Evolutionary conservation across 2,888 invertebrate genomes (phyloP), one percentile per base, ranked within the genome.

Genomic region (Brachynemurus nebulosus): DNA sequence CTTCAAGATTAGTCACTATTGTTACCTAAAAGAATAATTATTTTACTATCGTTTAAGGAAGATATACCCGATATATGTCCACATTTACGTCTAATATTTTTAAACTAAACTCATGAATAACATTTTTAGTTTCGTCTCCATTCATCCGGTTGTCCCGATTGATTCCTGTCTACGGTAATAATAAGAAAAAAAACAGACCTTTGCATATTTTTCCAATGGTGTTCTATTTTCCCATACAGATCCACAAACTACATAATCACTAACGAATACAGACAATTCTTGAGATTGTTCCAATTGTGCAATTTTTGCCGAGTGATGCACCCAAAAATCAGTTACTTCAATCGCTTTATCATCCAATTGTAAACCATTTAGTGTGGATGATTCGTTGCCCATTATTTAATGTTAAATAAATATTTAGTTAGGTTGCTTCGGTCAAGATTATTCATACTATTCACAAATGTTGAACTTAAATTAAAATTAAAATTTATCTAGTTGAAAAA

Each of bases 321-420:
- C 70, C 85, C 85, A 86, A 61, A 81, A 84, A 60, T 86, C 85
- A 23, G 83, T 81, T 20, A 78, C 73, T 61, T 86, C 83, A 3
- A 81, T 69, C 7, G 82, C 74, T 57, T 80, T 83, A 57, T 83
- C 80, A 51, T 80, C 78, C 49, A 86, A 74, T 63, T 80, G 75
- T 42, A 86, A 65, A 23, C 83, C 84, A 57, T 72, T 74, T 49
- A 84, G 65, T 51, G 76, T 74, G 46, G 83, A 81, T 48, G 68
- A 68, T 59, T 85, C 85, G 64, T 82, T 86, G 48, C 86, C 88
- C 88, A 88, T 88, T 49, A 53, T 58, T 42, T 36, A 44, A 35
- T 4, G 33, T 33, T 39, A 43, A 33, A 6, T 33, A 8, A 6
- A 6, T 33, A 16, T 33, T 8, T n/a, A n/a, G n/a, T n/a, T n/a